Conservation (phyloP, 1,140 invertebrate species). For the Pachypsylla venusta region DNA sequence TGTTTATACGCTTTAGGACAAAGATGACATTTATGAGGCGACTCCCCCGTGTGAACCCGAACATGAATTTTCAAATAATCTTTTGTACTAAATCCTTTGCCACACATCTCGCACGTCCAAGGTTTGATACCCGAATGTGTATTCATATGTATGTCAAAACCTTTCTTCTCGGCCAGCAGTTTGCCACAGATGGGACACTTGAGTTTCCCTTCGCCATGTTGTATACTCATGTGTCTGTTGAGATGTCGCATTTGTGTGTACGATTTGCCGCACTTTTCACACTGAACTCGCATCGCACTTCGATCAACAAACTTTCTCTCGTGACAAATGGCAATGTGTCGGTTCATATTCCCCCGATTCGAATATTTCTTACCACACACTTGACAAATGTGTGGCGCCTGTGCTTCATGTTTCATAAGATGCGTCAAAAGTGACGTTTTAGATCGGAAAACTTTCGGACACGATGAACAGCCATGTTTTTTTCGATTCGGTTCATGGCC, state of each 20-base stretch:
- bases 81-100: slow-evolving; percentile 80
- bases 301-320: slow-evolving; percentile 1
- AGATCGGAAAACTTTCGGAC: background rate
- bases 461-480: background rate
- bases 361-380: background rate
- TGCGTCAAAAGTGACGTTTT: background rate
- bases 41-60: slow-evolving; percentile 79
- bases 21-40: slow-evolving; percentile 83
- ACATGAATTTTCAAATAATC: slow-evolving; percentile 82
- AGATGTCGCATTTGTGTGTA: slow-evolving; percentile 22
- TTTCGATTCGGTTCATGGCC: background rate
- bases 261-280: slow-evolving; percentile 33
- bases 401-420: background rate
- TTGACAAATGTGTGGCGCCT: background rate
- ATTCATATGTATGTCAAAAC: slow-evolving; percentile 76
- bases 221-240: slow-evolving; percentile 34
- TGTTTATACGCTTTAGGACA: slow-evolving; percentile 85
- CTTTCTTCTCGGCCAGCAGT: slow-evolving; percentile 75
- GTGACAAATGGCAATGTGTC: slow-evolving; percentile 10
- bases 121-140: slow-evolving; percentile 76
- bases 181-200: slow-evolving; percentile 82
- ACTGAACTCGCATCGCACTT: slow-evolving; percentile 17
- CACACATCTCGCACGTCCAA: slow-evolving; percentile 82
- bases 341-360: background rate
- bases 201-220: slow-evolving; percentile 51